These are phyloP conservation scores for Agrochola circellaris DNA, from an alignment of 2,888 invertebrate species.

Conservation along the genomic window DNA sequence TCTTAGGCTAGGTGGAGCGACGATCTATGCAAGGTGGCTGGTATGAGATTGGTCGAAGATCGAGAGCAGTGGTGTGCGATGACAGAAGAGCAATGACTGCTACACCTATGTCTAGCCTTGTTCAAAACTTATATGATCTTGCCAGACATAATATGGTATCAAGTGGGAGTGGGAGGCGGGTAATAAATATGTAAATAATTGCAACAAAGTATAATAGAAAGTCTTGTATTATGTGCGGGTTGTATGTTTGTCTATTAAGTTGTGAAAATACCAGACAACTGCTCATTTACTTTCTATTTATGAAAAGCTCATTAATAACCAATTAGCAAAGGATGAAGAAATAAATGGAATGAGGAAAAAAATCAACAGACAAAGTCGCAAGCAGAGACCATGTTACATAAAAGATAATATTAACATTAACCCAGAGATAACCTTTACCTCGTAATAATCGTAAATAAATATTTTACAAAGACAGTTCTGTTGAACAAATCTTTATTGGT, in stretches of 20 bases:
- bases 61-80: not conserved
- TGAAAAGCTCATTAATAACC: not conserved
- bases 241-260: not conserved
- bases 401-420: slow-evolving; percentile 37
- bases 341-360: not conserved
- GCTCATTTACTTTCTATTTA: not conserved
- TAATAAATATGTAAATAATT: slow-evolving; percentile 15
- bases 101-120: not conserved
- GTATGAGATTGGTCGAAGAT: not conserved
- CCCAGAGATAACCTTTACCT: slow-evolving; percentile 59
- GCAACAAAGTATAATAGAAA: slow-evolving; percentile 27
- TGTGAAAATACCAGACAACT: not conserved
- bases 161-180: not conserved
- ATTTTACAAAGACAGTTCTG: slow-evolving; percentile 55
- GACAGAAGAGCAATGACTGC: not conserved
- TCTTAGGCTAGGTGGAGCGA: not conserved
- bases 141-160: not conserved
- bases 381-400: not conserved
- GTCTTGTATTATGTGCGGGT: not conserved
- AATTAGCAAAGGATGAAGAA: not conserved
- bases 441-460: slow-evolving; percentile 55
- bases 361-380: slow-evolving; percentile 8
- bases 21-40: not conserved
- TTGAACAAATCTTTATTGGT: slow-evolving; percentile 57
- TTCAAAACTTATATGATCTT: slow-evolving; percentile 6